Percentiles rank a stretch among this genome's conserved stretches.
These are phyloP conservation scores for Pseudochirops cupreus DNA, from an alignment of 2,797 vertebrate genomes.

Conservation along the genomic window DNA sequence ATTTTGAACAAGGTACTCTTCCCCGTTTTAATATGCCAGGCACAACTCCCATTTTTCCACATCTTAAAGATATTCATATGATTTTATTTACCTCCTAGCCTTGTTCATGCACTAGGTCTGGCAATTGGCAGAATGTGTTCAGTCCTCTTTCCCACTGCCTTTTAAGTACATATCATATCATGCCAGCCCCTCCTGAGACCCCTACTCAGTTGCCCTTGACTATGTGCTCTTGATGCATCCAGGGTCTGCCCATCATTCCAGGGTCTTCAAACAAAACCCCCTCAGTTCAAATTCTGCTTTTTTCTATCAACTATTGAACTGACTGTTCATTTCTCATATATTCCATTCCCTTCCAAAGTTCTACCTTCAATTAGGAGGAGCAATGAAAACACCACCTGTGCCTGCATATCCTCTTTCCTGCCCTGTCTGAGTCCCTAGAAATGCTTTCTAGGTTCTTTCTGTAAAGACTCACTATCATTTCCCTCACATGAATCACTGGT, in stretches of 20 bases:
- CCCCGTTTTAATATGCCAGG: background rate
- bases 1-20: background rate
- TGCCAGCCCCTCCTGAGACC: background rate
- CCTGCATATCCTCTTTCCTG: background rate
- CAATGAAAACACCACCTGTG: background rate
- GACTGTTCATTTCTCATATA: background rate
- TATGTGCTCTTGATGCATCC: background rate
- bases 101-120: background rate
- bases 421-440: background rate
- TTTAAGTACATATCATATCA: background rate
- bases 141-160: background rate
- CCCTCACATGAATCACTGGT: background rate
- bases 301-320: background rate
- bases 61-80: background rate
- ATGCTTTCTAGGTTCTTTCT: background rate
- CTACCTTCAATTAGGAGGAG: background rate
- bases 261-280: background rate
- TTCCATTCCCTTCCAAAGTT: background rate
- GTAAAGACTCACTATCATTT: background rate
- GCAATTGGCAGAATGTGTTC: background rate
- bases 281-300: background rate
- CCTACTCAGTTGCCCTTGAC: background rate
- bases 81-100: background rate
- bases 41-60: background rate
- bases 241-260: background rate